These are phyloP conservation scores for Criorhina ranunculi DNA, from an alignment of 2,888 invertebrate genomes.

Conservation along the genomic window DNA sequence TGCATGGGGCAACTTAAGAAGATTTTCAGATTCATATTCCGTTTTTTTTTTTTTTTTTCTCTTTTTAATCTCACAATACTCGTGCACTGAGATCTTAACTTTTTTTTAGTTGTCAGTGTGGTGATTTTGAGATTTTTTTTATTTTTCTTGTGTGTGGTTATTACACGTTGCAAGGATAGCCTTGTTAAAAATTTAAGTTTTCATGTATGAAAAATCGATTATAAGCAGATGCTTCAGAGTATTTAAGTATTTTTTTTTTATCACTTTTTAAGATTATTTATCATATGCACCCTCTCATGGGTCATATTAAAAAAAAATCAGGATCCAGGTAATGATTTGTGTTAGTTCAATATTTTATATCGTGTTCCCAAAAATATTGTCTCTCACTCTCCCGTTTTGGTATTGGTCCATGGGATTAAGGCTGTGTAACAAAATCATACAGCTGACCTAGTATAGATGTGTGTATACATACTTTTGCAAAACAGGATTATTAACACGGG, in stretches of 20 bases:
- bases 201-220: conserved; percentile 63
- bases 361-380: no score
- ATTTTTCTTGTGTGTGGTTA: neutral
- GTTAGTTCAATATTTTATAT: no score
- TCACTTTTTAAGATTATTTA: no score
- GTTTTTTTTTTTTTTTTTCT: conserved; percentile 13
- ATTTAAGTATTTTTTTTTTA: no score
- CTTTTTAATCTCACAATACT: neutral
- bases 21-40: neutral
- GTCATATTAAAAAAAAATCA: no score
- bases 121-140: neutral
- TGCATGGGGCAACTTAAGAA: conserved; percentile 13
- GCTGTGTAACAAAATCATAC: no score
- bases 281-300: no score
- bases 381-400: no score
- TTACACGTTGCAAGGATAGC: neutral
- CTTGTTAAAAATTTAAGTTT: conserved; percentile 1
- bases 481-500: neutral
- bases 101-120: conserved; percentile 3
- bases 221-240: conserved; percentile 51
- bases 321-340: no score
- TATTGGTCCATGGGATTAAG: no score
- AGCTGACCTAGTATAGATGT: conserved; percentile 17
- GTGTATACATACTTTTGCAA: no score
- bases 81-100: neutral